Evolutionary conservation across 2,797 vertebrate species (phyloP).

Genomic region (Mus spretus): DNA sequence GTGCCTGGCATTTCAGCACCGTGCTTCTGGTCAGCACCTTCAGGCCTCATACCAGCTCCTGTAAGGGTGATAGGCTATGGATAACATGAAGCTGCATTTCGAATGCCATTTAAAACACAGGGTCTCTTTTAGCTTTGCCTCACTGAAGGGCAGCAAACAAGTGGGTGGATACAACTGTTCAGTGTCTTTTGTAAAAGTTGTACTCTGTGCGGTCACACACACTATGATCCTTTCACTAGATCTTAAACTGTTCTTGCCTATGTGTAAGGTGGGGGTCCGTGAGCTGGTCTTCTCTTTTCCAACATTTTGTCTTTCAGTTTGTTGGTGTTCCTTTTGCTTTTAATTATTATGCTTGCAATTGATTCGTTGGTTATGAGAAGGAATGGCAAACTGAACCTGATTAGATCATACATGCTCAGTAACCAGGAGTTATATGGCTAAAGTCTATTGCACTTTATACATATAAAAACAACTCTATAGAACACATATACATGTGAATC

Average conservation of each 20-base stretch:
- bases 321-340: conserved; percentile 14
- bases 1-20: conserved; percentile 69
- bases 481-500: neutral
- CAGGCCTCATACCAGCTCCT: neutral
- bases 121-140: neutral
- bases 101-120: neutral
- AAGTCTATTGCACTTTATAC: neutral
- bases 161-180: neutral
- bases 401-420: neutral
- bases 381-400: neutral
- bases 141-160: neutral
- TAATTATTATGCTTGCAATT: conserved; percentile 13
- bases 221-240: conserved; percentile 1
- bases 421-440: neutral
- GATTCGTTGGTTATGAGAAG: neutral
- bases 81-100: neutral
- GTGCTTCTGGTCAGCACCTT: conserved; percentile 65
- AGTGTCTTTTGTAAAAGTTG: conserved; percentile 29
- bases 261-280: neutral
- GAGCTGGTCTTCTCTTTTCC: neutral
- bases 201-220: neutral
- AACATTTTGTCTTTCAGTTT: conserved; percentile 5
- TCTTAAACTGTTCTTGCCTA: neutral
- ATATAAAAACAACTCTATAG: neutral
- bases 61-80: neutral